Conservation (phyloP, 2,113 vertebrate genomes). For the Oceanodroma tethys region DNA sequence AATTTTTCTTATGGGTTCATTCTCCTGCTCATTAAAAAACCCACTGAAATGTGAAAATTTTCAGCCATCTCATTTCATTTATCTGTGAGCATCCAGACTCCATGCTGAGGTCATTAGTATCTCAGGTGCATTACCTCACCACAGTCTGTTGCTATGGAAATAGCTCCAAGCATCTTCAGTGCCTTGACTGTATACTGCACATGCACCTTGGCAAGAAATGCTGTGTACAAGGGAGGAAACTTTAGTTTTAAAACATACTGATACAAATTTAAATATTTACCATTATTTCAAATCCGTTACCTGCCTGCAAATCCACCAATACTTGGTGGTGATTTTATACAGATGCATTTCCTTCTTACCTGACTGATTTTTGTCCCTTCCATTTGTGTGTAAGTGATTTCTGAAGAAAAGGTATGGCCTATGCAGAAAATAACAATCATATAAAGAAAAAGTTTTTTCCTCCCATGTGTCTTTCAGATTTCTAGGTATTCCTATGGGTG, state of each 20-base stretch:
- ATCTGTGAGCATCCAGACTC: background rate
- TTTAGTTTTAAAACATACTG: background rate
- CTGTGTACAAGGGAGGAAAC: background rate
- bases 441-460: background rate
- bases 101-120: background rate
- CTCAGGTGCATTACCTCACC: conserved; percentile 58
- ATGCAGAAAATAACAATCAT: background rate
- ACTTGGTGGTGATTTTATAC: background rate
- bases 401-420: background rate
- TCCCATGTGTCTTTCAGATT: background rate
- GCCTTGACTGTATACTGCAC: background rate
- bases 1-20: background rate
- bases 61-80: background rate
- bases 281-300: background rate
- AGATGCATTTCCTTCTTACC: fast-evolving
- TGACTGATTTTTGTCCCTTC: background rate
- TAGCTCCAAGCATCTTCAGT: background rate
- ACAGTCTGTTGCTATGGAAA: conserved; percentile 54
- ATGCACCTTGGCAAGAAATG: background rate
- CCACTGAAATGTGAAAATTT: background rate
- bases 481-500: background rate
- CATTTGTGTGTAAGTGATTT: background rate
- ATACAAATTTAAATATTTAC: background rate
- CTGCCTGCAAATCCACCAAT: background rate
- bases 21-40: background rate